A percentile compares a stretch with the other conserved stretches of the same genome.
Conservation (phyloP, 2,888 invertebrate species). For the Tetanocera ferruginea region DNA sequence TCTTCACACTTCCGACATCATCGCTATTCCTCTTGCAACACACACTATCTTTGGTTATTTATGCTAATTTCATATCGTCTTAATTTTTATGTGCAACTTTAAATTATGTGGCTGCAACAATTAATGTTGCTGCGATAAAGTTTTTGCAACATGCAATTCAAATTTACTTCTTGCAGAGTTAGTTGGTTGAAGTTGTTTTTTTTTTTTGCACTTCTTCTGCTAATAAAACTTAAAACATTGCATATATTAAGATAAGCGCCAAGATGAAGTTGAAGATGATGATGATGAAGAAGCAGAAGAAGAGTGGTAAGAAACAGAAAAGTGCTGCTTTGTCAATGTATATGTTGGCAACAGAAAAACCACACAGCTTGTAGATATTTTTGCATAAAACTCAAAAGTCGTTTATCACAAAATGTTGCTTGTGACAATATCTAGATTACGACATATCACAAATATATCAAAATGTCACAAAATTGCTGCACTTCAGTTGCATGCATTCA, state of each 20-base stretch:
- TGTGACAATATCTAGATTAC: background rate
- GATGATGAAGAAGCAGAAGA: background rate
- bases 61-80: conserved; percentile 23
- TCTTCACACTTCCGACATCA: too few relatives aligned
- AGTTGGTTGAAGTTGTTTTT: background rate
- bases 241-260: conserved; percentile 6
- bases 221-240: background rate
- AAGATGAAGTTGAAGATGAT: background rate
- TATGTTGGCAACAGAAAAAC: too few relatives aligned
- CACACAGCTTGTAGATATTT: background rate
- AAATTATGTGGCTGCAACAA: conserved; percentile 38
- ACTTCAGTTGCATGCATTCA: background rate
- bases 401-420: conserved; percentile 4
- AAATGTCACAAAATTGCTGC: background rate
- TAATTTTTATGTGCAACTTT: conserved; percentile 34
- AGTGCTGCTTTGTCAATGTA: background rate
- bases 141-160: conserved; percentile 11
- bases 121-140: conserved; percentile 35
- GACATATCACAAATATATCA: background rate
- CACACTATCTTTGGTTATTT: conserved; percentile 17
- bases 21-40: background rate
- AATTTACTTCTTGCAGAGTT: background rate
- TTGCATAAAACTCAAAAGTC: background rate
- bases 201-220: background rate
- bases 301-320: background rate